Base-by-base conservation (phyloP, 2,888 invertebrate genomes). In the Keiferia lycopersicella region DNA sequence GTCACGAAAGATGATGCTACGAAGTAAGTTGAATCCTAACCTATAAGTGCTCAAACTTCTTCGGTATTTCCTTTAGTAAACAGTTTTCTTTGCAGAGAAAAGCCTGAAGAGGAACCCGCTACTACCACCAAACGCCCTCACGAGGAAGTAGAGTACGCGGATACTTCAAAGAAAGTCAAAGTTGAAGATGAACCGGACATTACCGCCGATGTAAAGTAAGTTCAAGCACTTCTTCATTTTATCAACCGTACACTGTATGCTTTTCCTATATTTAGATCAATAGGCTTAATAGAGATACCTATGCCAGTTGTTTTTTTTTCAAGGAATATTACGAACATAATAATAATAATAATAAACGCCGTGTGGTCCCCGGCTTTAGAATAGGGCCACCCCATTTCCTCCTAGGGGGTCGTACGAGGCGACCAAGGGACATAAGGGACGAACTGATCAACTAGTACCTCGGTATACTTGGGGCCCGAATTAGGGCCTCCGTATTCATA, bases 121-220 rank as follows among this genome's bases (percentile, higher is more conserved):
- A 57, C 72, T 14, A 78, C 67, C 64, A 79, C 77, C 18, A 91
- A 91, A 67, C 83, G 91, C n/a, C 75, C 81, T 22, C 84, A 87
- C 58, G 87, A 88, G 58, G 78, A 85, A 70, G 84, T 83, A 1
- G 80, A 86, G 65, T 82, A 82, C 71, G 83, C 82, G 18, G 84
- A 88, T 68, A 82, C 82, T 30, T 68, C 68, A 0, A 91, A 91
- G 69, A 88, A 80, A 69, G 48, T 65, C 0, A 89, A 82, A 76
- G 71, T 73, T 18, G 85, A 84, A 4, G 83, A 84, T 56, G 85
- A 81, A 39, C 67, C 76, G 11, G 88, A 89, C 26, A 68, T 90
- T 26, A 81, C 77, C 53, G 77, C 76, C 66, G 90, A 90, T 66
- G 78, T 91, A 68, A 89, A 89, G 91, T 91, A 79, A 77, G 81